Conservation (phyloP, 2,888 invertebrate genomes). For the Calameuta idolon region DNA sequence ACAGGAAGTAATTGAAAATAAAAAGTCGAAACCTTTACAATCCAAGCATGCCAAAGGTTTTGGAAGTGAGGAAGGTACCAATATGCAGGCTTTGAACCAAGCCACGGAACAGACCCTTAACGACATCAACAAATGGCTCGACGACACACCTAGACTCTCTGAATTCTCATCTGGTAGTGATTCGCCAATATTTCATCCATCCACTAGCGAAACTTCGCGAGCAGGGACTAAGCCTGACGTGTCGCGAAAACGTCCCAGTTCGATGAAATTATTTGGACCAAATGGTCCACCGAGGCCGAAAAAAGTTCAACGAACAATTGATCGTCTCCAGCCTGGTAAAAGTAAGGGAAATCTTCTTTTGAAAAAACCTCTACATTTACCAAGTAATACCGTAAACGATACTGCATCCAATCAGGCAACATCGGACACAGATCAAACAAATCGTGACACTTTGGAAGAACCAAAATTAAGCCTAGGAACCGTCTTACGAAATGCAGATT, state of each 20-base stretch:
- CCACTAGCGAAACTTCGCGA: slow-evolving; percentile 70
- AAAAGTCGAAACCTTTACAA: slow-evolving; percentile 50
- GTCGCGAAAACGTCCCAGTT: slow-evolving; percentile 47
- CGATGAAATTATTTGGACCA: slow-evolving; percentile 58
- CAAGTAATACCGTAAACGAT: slow-evolving; percentile 68
- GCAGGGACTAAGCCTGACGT: slow-evolving; percentile 69
- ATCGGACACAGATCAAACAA: slow-evolving; percentile 74
- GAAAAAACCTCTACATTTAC: slow-evolving; percentile 73
- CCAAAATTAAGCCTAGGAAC: slow-evolving; percentile 88
- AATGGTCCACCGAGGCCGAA: slow-evolving; percentile 58
- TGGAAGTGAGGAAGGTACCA: slow-evolving; percentile 66
- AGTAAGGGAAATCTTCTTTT: slow-evolving; percentile 85
- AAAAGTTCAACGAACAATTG: slow-evolving; percentile 85
- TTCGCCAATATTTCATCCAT: slow-evolving; percentile 70
- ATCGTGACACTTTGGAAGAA: slow-evolving; percentile 65
- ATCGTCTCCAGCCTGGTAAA: slow-evolving; percentile 86
- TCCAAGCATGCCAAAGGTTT: slow-evolving; percentile 55
- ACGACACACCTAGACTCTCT: slow-evolving; percentile 83
- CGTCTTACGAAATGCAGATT: slow-evolving; percentile 71
- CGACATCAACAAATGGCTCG: slow-evolving; percentile 90
- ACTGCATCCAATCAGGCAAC: slow-evolving; percentile 69
- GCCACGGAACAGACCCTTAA: slow-evolving; percentile 78
- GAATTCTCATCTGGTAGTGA: slow-evolving; percentile 84
- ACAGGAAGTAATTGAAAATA: not conserved
- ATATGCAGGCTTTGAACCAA: slow-evolving; percentile 76